Evolutionary conservation across 2,113 vertebrate genomes (phyloP).

Genomic region (Hypomesus transpacificus): DNA sequence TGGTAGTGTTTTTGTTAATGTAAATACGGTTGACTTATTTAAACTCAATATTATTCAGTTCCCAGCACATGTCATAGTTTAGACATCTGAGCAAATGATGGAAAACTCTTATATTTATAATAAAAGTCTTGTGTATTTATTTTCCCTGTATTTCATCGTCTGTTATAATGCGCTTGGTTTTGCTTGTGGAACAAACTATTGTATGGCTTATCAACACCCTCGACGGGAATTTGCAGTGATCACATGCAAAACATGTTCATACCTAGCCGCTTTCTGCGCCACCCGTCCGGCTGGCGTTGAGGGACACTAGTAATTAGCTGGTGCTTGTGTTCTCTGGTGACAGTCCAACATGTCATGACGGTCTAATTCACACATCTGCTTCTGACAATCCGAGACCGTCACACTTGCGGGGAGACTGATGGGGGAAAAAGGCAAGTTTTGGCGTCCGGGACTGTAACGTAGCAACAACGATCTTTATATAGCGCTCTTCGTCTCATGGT

Average conservation of each 20-base stretch:
- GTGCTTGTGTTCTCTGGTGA: constrained; percentile 19
- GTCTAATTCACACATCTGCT: constrained; percentile 26
- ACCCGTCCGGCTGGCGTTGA: no score
- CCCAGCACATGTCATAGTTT: constrained; percentile 8
- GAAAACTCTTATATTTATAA: not conserved
- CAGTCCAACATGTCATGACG: constrained; percentile 14
- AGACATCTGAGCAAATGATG: constrained; percentile 17
- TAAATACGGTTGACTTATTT: constrained; percentile 15
- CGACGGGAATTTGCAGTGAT: constrained; percentile 35
- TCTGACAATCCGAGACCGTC: constrained; percentile 25
- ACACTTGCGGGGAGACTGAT: constrained; percentile 8
- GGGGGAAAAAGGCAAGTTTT: constrained; percentile 21
- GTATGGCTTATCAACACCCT: constrained; percentile 26
- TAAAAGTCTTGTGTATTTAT: constrained; percentile 33
- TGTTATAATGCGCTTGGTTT: constrained; percentile 18
- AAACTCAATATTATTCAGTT: no score
- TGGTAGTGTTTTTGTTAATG: not conserved
- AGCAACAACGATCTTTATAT: constrained; percentile 71
- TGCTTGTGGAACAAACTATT: constrained; percentile 4
- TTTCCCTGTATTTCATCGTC: constrained; percentile 10
- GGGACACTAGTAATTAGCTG: not conserved
- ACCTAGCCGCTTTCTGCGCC: not conserved
- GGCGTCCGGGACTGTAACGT: constrained; percentile 53
- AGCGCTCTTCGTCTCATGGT: constrained; percentile 52
- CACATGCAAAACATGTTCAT: constrained; percentile 46